Base-by-base conservation (phyloP, 2,797 vertebrate species). In the Gambelia wislizenii region DNA sequence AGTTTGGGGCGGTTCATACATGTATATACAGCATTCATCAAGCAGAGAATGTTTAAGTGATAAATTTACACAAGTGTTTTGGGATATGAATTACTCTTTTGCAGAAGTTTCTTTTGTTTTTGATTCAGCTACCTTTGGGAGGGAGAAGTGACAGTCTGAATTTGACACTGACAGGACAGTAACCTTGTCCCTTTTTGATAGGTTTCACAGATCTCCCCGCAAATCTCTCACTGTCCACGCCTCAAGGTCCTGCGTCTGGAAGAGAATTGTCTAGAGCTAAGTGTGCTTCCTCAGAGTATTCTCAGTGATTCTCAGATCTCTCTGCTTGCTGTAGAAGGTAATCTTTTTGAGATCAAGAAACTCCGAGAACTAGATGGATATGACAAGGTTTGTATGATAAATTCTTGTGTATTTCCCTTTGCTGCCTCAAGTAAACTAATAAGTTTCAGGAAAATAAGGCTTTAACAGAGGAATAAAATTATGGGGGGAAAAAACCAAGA, bases 161-260 rank as follows among this genome's bases (percentile, higher is more conserved):
- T 10, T 59, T 42, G n/a, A 25, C 5, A 36, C 7, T 30, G 30
- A 64, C 16, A 83, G 47, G 80, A 75, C 30, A 42, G 9, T 85
- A 54, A 42, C 89, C 69, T 93, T 84, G 7, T 10, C 72, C 89
- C 67, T 30, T 93, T 89, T 76, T 83, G 75, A 91, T 87, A 98
- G 98, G 98, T 99, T 96, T 98, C 98, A 0, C 96, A 97, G 90
- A 95, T 99, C 93, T 97, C 98, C 0, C 90, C 97, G 6, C 98
- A 98, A 84, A 97, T 99, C 81, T 98, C 98, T n/a, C 95, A 67
- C 49, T 98, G 98, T 94, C 98, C 98, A 30, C 98, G 98, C 42
- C 98, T 99, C 91, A 99, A 99, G 96, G 99, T 99, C 74, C 97
- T 99, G 42, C 98, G 99, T n/a, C 96, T 99, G 92, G 98, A 99